These are phyloP conservation scores for Actinemys pallida DNA, from an alignment of 2,113 vertebrate species.

Conservation along the genomic window DNA sequence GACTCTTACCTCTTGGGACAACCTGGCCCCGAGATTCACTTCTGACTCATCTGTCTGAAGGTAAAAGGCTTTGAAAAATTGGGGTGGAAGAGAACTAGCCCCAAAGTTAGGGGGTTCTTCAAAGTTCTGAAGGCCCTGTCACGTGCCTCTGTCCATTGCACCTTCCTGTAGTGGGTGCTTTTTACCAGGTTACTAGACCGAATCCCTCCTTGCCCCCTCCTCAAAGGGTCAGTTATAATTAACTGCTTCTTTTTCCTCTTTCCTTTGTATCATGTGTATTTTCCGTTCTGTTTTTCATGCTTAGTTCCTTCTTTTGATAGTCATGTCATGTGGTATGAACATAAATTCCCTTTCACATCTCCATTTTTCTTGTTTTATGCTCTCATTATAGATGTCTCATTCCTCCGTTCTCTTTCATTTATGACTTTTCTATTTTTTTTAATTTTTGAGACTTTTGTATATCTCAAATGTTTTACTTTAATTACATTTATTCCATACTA, in stretches of 20 bases:
- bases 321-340: not conserved
- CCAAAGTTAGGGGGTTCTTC: no score
- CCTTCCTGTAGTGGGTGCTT: no score
- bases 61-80: no score
- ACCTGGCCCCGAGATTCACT: no score
- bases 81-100: no score
- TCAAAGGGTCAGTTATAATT: not conserved
- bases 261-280: not conserved
- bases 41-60: no score
- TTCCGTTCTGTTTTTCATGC: not conserved
- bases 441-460: not conserved
- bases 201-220: not conserved
- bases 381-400: not conserved
- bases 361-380: not conserved
- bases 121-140: no score
- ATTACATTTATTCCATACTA: not conserved
- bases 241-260: not conserved
- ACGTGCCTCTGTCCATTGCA: no score
- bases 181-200: not conserved
- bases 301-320: not conserved
- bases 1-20: no score
- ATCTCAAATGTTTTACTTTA: not conserved
- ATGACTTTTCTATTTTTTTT: not conserved
- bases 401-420: not conserved
- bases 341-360: not conserved